Evolutionary conservation across 1,140 invertebrate genomes (phyloP), one percentile per base, ranked within the genome.

Genomic region (Arctopsyche grandis): DNA sequence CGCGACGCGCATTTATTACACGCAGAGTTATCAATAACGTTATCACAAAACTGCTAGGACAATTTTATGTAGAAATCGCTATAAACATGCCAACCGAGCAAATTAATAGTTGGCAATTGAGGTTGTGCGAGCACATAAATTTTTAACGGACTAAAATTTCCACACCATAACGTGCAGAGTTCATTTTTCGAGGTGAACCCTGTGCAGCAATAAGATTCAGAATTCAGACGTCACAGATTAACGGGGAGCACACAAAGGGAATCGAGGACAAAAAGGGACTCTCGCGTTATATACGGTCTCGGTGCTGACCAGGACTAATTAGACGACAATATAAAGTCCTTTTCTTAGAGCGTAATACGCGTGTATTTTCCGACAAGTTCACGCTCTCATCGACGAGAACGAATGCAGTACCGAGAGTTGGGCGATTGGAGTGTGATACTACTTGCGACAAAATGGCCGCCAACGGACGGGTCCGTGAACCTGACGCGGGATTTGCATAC

Each of bases 61-160:
- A 38, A n/a, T 22, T 69, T 76, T 48, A 80, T 76, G 79, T 70
- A n/a, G 46, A 76, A 80, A 80, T 80, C 74, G 79, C 46, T 76
- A 80, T 80, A 80, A 80, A 75, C 73, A 38, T 29, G 52, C 44
- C 48, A 16, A 58, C 22, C 12, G 69, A 69, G 48, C 44, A 48
- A 75, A 79, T 58, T 69, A 76, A 80, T 80, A 66, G 43, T 69
- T 38, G 71, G 48, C 60, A 75, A 80, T 80, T 63, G 73, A 80
- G 79, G 79, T 80, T 80, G 75, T n/a, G 24, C n/a, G n/a, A n/a
- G 16, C 24, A 66, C 38, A 44, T 71, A 44, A 1, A 38, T 71
- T 44, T 71, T 38, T 71, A 71, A 38, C 7, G 29, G 7, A 38
- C 3, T 1, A 38, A 38, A 38, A 38, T 38, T 38, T 38, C 29